Conservation (phyloP, 2,888 invertebrate genomes). For the Seira musarum region DNA sequence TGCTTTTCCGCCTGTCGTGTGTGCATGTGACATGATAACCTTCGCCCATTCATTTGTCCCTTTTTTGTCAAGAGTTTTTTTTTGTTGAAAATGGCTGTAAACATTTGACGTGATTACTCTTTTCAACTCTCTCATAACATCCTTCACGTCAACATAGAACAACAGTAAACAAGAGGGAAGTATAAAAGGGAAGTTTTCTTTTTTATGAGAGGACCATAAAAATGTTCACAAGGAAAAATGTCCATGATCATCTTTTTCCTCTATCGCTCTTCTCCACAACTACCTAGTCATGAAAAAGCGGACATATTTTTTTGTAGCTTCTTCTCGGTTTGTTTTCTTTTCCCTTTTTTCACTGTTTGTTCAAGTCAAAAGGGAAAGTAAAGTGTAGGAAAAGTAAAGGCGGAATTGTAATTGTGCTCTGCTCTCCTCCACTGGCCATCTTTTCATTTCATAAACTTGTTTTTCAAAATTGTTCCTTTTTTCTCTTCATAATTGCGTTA, state of each 20-base stretch:
- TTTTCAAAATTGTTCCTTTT: background rate
- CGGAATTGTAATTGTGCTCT: constrained; percentile 5
- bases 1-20: constrained; percentile 18
- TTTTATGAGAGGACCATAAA: constrained; percentile 12
- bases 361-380: constrained; percentile 15
- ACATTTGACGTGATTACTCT: constrained; percentile 55
- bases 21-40: constrained; percentile 49
- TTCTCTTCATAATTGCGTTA: background rate
- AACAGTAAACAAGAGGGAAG: constrained; percentile 16
- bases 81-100: constrained; percentile 32
- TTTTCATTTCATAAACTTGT: constrained; percentile 7
- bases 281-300: constrained; percentile 12
- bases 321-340: constrained; percentile 19
- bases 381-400: background rate
- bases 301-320: background rate
- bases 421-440: background rate
- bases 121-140: constrained; percentile 16
- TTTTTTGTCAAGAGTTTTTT: constrained; percentile 30
- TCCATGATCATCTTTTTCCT: constrained; percentile 21
- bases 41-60: constrained; percentile 23
- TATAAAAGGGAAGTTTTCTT: constrained; percentile 29
- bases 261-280: constrained; percentile 1
- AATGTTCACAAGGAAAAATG: constrained; percentile 22
- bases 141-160: constrained; percentile 22
- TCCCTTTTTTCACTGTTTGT: constrained; percentile 11